Conservation (phyloP, 2,888 invertebrate species). For the Oasisia sp. region DNA sequence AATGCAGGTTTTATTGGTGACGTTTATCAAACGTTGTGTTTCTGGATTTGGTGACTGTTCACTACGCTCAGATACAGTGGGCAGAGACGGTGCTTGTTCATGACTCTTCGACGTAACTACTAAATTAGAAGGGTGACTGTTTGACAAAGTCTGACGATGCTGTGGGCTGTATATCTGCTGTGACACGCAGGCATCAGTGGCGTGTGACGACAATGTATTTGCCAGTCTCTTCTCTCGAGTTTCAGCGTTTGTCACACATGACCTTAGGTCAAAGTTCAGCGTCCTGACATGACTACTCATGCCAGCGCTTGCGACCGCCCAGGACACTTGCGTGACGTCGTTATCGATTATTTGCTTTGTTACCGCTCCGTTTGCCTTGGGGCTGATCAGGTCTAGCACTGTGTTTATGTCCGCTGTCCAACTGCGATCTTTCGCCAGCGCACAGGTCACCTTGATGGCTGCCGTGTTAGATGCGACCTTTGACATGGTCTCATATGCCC, state of each 20-base stretch:
- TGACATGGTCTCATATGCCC: neutral
- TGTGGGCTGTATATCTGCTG: neutral
- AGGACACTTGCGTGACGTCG: neutral
- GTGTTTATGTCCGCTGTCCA: neutral
- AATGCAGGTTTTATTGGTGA: neutral
- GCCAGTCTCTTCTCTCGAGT: neutral
- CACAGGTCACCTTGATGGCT: neutral
- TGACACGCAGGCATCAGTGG: neutral
- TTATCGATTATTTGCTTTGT: neutral
- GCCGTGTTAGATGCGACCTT: neutral
- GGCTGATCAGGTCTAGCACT: neutral
- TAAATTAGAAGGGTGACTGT: neutral
- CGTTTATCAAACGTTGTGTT: neutral
- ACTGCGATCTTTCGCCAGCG: neutral
- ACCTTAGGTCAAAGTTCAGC: neutral
- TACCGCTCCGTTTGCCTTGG: neutral
- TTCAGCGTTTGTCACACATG: neutral
- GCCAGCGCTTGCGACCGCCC: neutral
- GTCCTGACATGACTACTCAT: neutral
- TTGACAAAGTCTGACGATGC: neutral
- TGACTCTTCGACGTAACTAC: neutral
- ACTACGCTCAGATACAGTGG: neutral
- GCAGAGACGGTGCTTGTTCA: neutral
- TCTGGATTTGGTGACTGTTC: neutral
- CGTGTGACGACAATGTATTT: neutral